Evolutionary conservation across 2,113 vertebrate genomes (phyloP).

Genomic region (Chrysemys picta): DNA sequence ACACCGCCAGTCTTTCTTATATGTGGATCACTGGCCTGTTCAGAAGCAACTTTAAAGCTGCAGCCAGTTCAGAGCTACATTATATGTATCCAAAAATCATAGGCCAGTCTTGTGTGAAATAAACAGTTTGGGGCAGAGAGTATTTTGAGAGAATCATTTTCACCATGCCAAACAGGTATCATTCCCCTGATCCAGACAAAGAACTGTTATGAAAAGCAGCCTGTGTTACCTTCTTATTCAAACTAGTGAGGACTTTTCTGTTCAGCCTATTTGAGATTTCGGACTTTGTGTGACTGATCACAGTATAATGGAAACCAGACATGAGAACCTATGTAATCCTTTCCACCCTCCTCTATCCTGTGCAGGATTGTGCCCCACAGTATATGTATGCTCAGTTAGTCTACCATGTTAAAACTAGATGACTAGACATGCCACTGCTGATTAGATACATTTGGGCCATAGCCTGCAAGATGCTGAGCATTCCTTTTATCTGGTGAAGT

Average conservation of each 20-base stretch:
- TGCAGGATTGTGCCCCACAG: neutral
- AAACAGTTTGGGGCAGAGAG: fast-evolving
- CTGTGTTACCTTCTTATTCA: neutral
- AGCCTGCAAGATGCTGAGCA: constrained; percentile 29
- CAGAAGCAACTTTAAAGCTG: constrained; percentile 1
- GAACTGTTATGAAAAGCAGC: neutral
- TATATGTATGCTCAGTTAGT: neutral
- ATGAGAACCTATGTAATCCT: neutral
- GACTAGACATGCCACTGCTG: constrained; percentile 6
- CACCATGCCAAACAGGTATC: fast-evolving
- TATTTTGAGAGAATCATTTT: neutral
- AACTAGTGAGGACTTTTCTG: fast-evolving
- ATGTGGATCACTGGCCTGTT: neutral
- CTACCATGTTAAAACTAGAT: neutral
- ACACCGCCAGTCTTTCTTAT: neutral
- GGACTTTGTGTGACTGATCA: neutral
- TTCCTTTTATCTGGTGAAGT: constrained; percentile 24
- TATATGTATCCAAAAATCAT: neutral
- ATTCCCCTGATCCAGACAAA: neutral
- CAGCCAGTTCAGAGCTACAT: neutral
- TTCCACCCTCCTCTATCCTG: neutral
- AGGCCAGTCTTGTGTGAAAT: neutral
- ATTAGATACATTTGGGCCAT: neutral
- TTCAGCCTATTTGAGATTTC: neutral
- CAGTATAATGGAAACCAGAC: neutral